Evolutionary conservation across 2,888 invertebrate genomes (phyloP).

Genomic region (Ochlodes sylvanus): DNA sequence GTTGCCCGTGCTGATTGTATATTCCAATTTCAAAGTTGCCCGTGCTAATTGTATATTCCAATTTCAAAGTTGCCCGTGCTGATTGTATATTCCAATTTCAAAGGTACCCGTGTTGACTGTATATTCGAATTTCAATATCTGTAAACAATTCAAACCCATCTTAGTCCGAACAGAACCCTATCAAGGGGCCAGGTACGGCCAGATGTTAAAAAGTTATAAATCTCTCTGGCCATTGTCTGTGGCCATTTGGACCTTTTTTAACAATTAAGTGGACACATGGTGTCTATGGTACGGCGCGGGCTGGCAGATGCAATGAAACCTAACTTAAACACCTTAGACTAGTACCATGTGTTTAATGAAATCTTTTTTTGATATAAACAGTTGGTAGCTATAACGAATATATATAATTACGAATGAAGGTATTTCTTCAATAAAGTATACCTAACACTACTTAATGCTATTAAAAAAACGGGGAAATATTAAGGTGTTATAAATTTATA

Average conservation of each 20-base stretch:
- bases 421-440: too few relatives aligned
- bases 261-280: conserved; percentile 71
- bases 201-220: conserved; percentile 72
- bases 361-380: conserved; percentile 30
- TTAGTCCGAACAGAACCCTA: conserved; percentile 49
- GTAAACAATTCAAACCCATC: conserved; percentile 34
- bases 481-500: too few relatives aligned
- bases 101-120: too few relatives aligned
- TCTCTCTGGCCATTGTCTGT: conserved; percentile 69
- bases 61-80: too few relatives aligned
- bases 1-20: too few relatives aligned
- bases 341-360: conserved; percentile 33
- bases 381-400: conserved; percentile 12
- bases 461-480: too few relatives aligned
- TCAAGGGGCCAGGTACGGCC: conserved; percentile 59
- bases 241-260: conserved; percentile 62
- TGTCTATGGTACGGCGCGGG: conserved; percentile 46
- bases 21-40: too few relatives aligned
- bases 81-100: too few relatives aligned
- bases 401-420: background rate
- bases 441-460: too few relatives aligned
- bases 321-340: conserved; percentile 35
- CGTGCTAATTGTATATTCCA: too few relatives aligned
- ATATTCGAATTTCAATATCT: background rate
- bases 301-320: conserved; percentile 54